A percentile compares a stretch with the other conserved stretches of the same genome.
phyloP scores from a whole-genome alignment of 1,140 invertebrate species.

The Calycopis cecrops region DNA sequence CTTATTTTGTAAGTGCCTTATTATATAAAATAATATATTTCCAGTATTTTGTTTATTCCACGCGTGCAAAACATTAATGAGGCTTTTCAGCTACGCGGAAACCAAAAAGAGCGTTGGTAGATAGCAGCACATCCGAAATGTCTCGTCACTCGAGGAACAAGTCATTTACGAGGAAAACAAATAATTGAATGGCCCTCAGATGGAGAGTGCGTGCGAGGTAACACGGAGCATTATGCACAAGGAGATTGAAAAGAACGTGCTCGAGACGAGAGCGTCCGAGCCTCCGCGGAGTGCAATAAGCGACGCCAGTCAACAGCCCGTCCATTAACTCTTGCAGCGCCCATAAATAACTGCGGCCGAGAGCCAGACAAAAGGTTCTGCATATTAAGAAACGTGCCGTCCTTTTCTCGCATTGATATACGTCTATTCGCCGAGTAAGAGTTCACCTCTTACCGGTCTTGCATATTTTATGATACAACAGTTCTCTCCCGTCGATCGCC shows the following conservation, averaged over 20 bases:
- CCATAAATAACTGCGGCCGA: slow-evolving; percentile 47
- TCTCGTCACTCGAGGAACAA: slow-evolving; percentile 49
- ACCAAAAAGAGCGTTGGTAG: slow-evolving; percentile 17
- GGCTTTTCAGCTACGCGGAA: too few species aligned
- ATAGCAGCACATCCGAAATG: slow-evolving; percentile 41
- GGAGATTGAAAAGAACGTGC: slow-evolving; percentile 66
- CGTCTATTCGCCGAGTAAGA: background rate
- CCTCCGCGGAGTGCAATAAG: slow-evolving; percentile 58
- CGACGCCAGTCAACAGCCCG: slow-evolving; percentile 52
- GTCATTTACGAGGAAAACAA: slow-evolving; percentile 63
- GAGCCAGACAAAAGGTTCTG: too few species aligned
- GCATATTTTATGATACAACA: background rate
- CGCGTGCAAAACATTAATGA: too few species aligned
- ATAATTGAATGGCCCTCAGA: slow-evolving; percentile 54
- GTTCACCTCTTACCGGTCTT: too few species aligned
- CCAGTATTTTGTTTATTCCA: too few species aligned
- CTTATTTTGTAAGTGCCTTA: too few species aligned
- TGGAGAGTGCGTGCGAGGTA: slow-evolving; percentile 56
- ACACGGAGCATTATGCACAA: slow-evolving; percentile 63
- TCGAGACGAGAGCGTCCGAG: slow-evolving; percentile 61
- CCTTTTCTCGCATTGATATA: background rate
- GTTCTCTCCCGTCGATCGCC: background rate
- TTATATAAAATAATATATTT: too few species aligned
- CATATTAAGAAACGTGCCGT: background rate
- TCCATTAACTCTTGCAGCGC: slow-evolving; percentile 61